These are phyloP conservation scores for Carposina sasakii DNA, from an alignment of 1,140 invertebrate genomes.

Conservation along the genomic window DNA sequence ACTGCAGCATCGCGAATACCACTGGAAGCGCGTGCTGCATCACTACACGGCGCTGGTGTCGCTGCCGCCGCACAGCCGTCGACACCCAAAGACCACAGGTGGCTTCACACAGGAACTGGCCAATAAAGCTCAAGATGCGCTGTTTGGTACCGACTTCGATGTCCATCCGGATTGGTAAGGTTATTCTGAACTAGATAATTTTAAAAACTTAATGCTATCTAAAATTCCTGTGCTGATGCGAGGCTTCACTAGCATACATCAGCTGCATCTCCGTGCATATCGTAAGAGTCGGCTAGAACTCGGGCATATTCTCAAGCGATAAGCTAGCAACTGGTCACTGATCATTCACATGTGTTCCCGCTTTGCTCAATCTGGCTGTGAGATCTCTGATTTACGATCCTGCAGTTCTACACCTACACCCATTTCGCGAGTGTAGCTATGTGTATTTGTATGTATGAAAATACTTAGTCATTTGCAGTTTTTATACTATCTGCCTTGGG, in stretches of 20 bases:
- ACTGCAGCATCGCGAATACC: constrained; percentile 45
- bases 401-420: not conserved
- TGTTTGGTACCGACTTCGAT: constrained; percentile 44
- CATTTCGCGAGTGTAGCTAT: no score
- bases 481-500: no score
- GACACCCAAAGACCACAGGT: constrained; percentile 28
- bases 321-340: no score
- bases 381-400: not conserved
- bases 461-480: no score
- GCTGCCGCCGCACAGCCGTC: constrained; percentile 35
- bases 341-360: no score
- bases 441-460: no score
- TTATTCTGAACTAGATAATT: not conserved
- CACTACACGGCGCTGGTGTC: constrained; percentile 54
- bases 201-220: not conserved
- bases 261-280: no score
- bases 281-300: no score
- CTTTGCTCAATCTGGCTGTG: no score
- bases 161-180: constrained; percentile 60
- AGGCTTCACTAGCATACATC: no score
- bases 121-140: constrained; percentile 35
- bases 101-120: constrained; percentile 45
- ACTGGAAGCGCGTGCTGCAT: constrained; percentile 50
- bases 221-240: no score
- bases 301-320: no score